phyloP scores from a whole-genome alignment of 2,113 vertebrate species.

The Malurus melanocephalus region DNA sequence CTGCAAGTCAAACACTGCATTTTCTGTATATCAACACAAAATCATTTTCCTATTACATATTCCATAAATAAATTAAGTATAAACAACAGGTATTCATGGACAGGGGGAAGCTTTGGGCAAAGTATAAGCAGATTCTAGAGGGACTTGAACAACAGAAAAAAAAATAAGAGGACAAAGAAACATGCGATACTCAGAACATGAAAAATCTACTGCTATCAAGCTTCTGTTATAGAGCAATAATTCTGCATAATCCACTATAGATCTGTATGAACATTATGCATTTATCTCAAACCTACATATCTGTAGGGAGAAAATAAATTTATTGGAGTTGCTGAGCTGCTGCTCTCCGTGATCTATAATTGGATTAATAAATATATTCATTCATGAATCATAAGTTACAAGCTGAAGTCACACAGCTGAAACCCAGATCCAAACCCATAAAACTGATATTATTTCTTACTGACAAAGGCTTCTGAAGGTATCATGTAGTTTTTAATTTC shows the following conservation, averaged over 20 bases:
- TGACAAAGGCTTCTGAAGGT: background rate
- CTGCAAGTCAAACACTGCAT: background rate
- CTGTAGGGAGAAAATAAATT: background rate
- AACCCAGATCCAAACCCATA: background rate
- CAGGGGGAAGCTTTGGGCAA: background rate
- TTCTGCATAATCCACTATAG: background rate
- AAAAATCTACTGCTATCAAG: background rate
- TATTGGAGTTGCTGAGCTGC: background rate
- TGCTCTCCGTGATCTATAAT: background rate
- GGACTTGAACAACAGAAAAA: background rate
- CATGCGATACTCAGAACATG: background rate
- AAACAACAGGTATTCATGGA: background rate
- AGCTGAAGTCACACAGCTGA: background rate
- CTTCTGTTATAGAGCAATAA: background rate
- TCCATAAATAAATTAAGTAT: background rate
- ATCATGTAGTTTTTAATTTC: background rate
- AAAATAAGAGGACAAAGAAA: background rate
- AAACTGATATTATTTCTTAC: background rate
- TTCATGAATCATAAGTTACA: constrained; percentile 5
- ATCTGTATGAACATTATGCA: background rate
- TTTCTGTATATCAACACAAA: background rate
- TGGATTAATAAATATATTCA: constrained; percentile 24
- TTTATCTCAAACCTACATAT: background rate
- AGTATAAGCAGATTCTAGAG: background rate
- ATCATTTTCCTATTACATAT: background rate